Base-by-base conservation (phyloP, 2,113 vertebrate species). In the Actenoides hombroni region DNA sequence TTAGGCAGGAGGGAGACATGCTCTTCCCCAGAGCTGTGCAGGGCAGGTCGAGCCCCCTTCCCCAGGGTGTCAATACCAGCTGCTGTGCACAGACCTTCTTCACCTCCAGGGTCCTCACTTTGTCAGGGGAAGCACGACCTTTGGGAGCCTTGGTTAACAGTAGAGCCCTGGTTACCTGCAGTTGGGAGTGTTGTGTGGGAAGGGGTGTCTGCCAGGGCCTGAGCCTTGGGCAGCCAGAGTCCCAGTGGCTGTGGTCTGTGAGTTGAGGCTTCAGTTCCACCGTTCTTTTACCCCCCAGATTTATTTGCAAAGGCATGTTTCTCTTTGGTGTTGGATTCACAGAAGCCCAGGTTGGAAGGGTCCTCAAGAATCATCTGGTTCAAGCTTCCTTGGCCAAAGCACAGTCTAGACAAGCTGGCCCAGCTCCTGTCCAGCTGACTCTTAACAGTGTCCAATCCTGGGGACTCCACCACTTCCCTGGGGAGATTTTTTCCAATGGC, bases 241-340 rank as follows among this genome's bases (percentile, higher is more conserved):
- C 11, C 59, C n/a, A 11, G 3, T 1, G 3, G 37, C 61, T 64
- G 25, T 4, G 23, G 20, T 10, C 39, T 29, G 44, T 2, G 8
- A 65, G 40, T 31, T 16, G 49, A 61, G 11, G 5, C n/a, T 42
- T 56, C 44, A n/a, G 13, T 16, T 44, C 39, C 39, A 33, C 2
- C 11, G 2, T 13, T 31, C 4, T 59, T 85, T 31, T n/a, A 59
- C 24, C 39, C 49, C 23, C 7, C 44, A 14, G 1, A 24, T 90
- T 69, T 37, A 44, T 28, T 69, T 73, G 35, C 60, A 33, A 51
- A 64, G 12, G 9, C 12, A 26, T 33, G 16, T 51, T 90, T 39
- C 18, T 74, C 14, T n/a, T 82, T 0, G 0, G 49, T 21, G 25
- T 44, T 25, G 33, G 29, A n/a, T 13, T n/a, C 33, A n/a, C 33